These are phyloP conservation scores for Galago senegalensis DNA, from an alignment of 2,797 vertebrate species.

Conservation along the genomic window DNA sequence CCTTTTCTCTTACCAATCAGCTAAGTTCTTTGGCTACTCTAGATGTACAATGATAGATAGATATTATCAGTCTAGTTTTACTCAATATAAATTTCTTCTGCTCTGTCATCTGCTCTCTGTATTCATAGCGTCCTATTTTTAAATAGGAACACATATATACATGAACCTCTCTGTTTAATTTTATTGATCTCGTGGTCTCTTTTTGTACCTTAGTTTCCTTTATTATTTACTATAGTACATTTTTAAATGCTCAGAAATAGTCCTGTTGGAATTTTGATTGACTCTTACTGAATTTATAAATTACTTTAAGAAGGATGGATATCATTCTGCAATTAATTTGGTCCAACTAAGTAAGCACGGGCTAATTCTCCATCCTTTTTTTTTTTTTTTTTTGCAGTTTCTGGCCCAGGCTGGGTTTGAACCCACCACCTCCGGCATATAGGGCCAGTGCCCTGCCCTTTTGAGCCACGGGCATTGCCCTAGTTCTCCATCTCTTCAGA, in stretches of 20 bases:
- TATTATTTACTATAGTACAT: not conserved
- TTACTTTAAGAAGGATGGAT: not conserved
- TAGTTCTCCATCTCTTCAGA: not conserved
- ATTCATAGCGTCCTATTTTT: not conserved
- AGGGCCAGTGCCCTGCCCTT: no score
- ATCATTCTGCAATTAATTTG: not conserved
- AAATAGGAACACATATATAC: not conserved
- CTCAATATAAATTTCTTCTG: constrained; percentile 41
- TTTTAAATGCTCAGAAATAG: constrained; percentile 24
- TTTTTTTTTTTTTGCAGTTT: no score
- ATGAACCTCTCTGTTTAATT: not conserved
- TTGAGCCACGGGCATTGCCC: no score
- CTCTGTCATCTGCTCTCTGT: constrained; percentile 13
- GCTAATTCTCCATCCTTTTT: not conserved
- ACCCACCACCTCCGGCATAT: no score
- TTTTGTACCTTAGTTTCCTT: constrained; percentile 2
- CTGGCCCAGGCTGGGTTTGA: no score
- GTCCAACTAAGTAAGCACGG: not conserved
- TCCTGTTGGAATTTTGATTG: not conserved
- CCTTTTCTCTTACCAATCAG: constrained; percentile 18
- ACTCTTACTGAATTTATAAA: not conserved
- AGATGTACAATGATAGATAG: constrained; percentile 13
- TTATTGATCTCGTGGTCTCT: constrained; percentile 24
- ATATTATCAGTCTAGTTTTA: constrained; percentile 21
- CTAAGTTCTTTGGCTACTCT: constrained; percentile 1